phyloP scores from a whole-genome alignment of 2,888 invertebrate species.

The Synergus umbraculus region DNA sequence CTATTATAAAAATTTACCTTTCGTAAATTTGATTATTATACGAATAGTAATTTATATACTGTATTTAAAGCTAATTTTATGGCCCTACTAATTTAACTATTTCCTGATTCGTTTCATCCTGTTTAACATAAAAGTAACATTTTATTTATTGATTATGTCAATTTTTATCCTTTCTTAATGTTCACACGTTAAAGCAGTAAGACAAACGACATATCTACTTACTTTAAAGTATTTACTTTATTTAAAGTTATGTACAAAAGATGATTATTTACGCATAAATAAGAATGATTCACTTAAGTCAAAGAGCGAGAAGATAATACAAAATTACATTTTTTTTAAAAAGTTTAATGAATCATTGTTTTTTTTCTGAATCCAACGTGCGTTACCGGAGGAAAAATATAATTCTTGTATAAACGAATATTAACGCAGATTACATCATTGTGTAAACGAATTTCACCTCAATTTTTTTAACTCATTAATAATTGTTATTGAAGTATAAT shows the following conservation, averaged over 20 bases:
- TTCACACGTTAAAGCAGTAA: not conserved
- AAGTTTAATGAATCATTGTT: not conserved
- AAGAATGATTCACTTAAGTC: not conserved
- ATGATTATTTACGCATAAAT: not conserved
- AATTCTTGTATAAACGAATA: not conserved
- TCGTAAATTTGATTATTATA: not conserved
- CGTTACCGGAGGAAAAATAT: not conserved
- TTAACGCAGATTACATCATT: not conserved
- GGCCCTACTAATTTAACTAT: not conserved
- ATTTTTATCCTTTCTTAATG: not conserved
- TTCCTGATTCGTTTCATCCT: not conserved
- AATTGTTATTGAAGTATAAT: too few relatives aligned
- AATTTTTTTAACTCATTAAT: too few relatives aligned
- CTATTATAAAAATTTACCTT: too few relatives aligned
- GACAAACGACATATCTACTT: conserved; percentile 4
- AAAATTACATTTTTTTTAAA: not conserved
- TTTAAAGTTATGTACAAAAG: conserved; percentile 8
- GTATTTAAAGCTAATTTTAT: not conserved
- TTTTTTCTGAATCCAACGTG: not conserved
- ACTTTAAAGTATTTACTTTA: not conserved
- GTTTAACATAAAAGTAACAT: not conserved
- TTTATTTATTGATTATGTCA: conserved; percentile 9
- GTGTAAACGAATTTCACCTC: not conserved
- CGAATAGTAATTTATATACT: not conserved
- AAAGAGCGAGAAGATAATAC: not conserved